Evolutionary conservation across 2,113 vertebrate species (phyloP).

Genomic region (Aplodontia rufa): DNA sequence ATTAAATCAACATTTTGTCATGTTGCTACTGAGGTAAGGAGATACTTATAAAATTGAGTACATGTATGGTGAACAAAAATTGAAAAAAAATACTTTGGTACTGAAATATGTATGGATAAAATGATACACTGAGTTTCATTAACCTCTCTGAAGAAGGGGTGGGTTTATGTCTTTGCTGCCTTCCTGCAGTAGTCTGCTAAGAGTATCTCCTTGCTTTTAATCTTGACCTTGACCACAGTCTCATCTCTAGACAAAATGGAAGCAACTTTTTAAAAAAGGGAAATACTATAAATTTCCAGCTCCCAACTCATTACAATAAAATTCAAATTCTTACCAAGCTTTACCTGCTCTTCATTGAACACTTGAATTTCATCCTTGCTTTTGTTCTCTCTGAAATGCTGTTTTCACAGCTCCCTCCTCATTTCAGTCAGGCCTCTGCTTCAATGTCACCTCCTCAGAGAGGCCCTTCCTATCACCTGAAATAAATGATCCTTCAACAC

Average conservation of each 20-base stretch:
- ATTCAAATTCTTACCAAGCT: neutral
- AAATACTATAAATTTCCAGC: neutral
- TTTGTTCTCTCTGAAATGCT: neutral
- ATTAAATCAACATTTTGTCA: neutral
- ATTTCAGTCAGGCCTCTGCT: neutral
- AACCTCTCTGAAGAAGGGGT: neutral
- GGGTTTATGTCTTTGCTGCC: too few species aligned
- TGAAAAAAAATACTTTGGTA: slow-evolving; percentile 6
- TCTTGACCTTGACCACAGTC: neutral
- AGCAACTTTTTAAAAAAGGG: neutral
- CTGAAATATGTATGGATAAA: neutral
- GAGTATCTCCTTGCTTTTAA: neutral
- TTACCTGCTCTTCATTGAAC: neutral
- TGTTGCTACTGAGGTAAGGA: neutral
- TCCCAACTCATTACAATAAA: slow-evolving; percentile 8
- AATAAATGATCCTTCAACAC: neutral
- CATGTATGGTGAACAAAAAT: neutral
- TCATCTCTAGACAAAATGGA: neutral
- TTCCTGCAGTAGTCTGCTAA: neutral
- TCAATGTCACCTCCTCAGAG: neutral
- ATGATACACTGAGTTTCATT: neutral
- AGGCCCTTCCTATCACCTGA: neutral
- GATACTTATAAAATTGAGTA: neutral
- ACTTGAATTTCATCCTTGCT: neutral
- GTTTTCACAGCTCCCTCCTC: neutral